These are phyloP conservation scores for Listrodromus nycthemerus DNA, from an alignment of 2,888 invertebrate species.

Conservation along the genomic window DNA sequence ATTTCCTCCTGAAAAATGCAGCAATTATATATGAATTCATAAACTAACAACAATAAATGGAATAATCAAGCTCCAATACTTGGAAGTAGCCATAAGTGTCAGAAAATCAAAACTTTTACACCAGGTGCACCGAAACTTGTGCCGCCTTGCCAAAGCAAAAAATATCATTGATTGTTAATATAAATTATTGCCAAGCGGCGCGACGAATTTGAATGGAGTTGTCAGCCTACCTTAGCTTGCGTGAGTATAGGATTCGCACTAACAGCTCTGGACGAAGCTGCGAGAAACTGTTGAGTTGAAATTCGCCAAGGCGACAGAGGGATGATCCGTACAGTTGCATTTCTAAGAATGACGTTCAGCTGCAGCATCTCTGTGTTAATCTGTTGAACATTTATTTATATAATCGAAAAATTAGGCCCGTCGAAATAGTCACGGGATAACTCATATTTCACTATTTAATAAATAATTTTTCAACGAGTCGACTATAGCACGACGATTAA, in stretches of 20 bases:
- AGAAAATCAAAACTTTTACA: no score
- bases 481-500: not conserved
- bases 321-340: conserved; percentile 61
- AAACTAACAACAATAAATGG: no score
- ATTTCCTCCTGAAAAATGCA: conserved; percentile 36
- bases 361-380: conserved; percentile 67
- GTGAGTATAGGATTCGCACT: conserved; percentile 48
- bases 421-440: not conserved
- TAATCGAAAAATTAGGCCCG: conserved; percentile 61
- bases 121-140: no score
- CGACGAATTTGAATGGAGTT: not conserved
- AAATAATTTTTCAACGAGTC: not conserved
- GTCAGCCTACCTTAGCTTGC: conserved; percentile 61
- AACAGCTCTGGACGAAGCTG: conserved; percentile 64
- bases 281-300: conserved; percentile 63
- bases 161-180: not conserved
- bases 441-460: conserved; percentile 11
- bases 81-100: no score
- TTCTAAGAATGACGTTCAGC: conserved; percentile 66
- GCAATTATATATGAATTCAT: not conserved
- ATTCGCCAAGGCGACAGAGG: conserved; percentile 67
- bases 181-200: no score
- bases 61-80: no score
- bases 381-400: conserved; percentile 67
- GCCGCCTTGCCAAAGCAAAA: no score